phyloP scores from a whole-genome alignment of 2,113 vertebrate genomes.

The Macheiramphus alcinus region DNA sequence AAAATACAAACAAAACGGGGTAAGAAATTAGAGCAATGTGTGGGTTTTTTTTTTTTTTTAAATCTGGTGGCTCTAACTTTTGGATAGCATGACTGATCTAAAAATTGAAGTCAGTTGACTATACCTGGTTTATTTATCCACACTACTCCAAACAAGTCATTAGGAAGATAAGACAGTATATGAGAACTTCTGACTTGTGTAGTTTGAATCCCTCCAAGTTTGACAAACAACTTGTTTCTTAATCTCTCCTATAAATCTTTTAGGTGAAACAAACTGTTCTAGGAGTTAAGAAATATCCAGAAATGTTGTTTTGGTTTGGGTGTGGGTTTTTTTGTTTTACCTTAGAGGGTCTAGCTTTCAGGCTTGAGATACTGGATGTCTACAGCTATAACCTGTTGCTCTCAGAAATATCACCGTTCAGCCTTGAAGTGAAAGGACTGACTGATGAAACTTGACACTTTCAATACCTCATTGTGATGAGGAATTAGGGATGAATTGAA shows the following conservation, averaged over 20 bases:
- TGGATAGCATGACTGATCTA: fast-evolving
- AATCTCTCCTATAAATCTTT: neutral
- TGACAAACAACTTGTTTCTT: neutral
- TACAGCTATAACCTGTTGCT: neutral
- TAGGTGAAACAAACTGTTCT: neutral
- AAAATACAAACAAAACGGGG: neutral
- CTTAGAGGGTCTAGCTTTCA: neutral
- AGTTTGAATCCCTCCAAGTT: neutral
- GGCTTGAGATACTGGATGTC: neutral
- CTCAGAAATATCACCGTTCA: neutral
- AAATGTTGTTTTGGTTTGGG: neutral
- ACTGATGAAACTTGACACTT: neutral
- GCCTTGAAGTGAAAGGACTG: neutral
- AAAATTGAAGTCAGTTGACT: neutral
- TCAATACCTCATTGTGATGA: neutral
- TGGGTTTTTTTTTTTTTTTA: neutral
- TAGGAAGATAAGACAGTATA: neutral
- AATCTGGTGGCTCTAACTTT: neutral
- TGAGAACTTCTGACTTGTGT: neutral
- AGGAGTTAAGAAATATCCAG: neutral
- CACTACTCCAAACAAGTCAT: neutral
- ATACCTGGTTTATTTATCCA: neutral
- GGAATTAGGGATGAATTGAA: neutral
- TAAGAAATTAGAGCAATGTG: neutral
- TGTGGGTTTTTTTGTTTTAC: neutral